Evolutionary conservation across 1,140 invertebrate species (phyloP), one percentile per base, ranked within the genome.

Genomic region (Drosophila parabipectinata): DNA sequence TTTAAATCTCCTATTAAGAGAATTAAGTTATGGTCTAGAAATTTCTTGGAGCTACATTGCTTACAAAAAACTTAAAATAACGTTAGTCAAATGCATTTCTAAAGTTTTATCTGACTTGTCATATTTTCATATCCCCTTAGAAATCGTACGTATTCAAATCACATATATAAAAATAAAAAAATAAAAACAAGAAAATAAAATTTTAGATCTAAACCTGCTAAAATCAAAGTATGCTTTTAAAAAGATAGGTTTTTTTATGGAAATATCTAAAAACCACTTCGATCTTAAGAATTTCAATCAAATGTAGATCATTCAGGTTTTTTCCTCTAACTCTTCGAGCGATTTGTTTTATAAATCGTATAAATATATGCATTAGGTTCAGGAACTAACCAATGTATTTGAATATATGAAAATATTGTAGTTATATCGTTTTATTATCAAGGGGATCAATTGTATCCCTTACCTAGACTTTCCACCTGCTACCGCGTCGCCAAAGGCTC

Each of bases 401-500:
- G n/a, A 44, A 14, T 15, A 41, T 41, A 41, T 44, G 14, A 5
- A 15, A 8, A 44, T 15, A 12, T 44, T 15, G 7, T 34, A 34
- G 32, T 34, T 34, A 10, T 10, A 34, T 10, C 9, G 3, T 10
- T 32, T 37, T 21, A 44, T 21, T 18, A 15, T 3, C 21, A 47
- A 21, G 18, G 18, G 44, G 41, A 21, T 12, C 15, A 21, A 30
- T 30, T 10, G 32, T 24, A 32, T 14, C 1, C 26, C 10, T 10
- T 58, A 72, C 64, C 64, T 61, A 64, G 1, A 32, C 50, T 72
- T 81, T 80, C 44, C 78, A 80, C 78, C 78, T 80, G 78, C 78
- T 52, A 14, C 41, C 18, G 48, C 41, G 9, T 54, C 53, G 69
- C 30, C 57, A 57, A 44, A 52, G 56, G 32, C 18, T 72, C 45